Evolutionary conservation across 2,797 vertebrate species (phyloP).

Genomic region (Phataginus tetradactyla): DNA sequence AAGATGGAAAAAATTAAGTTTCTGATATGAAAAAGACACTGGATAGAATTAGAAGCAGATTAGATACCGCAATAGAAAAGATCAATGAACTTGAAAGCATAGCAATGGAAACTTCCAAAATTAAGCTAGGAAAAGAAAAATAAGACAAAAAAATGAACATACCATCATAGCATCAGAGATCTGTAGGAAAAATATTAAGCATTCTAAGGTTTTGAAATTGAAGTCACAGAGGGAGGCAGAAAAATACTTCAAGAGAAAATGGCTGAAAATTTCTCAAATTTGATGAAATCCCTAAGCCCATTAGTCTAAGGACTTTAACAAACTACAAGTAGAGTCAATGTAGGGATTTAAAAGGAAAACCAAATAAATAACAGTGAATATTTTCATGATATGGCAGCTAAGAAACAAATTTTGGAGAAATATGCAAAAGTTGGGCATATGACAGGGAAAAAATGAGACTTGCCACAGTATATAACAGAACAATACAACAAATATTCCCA

Average conservation of each 20-base stretch:
- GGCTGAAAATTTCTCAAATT: not conserved
- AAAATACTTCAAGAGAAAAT: constrained; percentile 19
- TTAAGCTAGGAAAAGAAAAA: not conserved
- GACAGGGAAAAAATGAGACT: not conserved
- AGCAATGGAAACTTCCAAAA: not conserved
- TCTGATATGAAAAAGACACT: not conserved
- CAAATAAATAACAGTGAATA: not conserved
- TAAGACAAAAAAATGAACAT: not conserved
- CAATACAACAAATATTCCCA: not conserved
- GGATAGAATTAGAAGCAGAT: not conserved
- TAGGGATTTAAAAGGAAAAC: constrained; percentile 20
- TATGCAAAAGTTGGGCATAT: not conserved
- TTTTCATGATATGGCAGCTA: not conserved
- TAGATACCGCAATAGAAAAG: not conserved
- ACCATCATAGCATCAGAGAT: not conserved
- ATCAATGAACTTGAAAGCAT: not conserved
- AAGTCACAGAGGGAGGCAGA: not conserved
- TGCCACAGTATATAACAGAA: not conserved
- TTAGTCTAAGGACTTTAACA: not conserved
- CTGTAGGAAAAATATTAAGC: not conserved
- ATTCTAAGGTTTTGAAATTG: not conserved
- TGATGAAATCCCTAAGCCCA: not conserved
- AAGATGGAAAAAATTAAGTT: not conserved
- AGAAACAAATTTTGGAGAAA: not conserved
- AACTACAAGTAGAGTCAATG: not conserved